phyloP scores from a whole-genome alignment of 2,113 vertebrate species.

The Bungarus multicinctus region DNA sequence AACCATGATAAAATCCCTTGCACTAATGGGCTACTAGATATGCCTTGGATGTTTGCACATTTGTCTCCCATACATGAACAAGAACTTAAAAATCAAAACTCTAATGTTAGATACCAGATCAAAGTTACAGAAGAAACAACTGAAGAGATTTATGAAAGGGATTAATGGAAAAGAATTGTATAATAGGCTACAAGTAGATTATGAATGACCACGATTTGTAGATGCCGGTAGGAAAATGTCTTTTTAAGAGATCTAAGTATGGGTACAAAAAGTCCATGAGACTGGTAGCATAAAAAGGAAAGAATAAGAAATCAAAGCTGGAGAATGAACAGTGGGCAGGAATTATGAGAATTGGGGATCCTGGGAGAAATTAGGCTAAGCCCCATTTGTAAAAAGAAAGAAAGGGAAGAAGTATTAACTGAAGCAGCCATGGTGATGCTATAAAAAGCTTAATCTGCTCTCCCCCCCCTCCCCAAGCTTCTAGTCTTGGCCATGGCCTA shows the following conservation, averaged over 20 bases:
- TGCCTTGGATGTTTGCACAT: not conserved
- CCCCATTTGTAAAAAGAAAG: slow-evolving; percentile 20
- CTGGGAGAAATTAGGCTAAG: not conserved
- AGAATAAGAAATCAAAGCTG: not conserved
- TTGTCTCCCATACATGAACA: not conserved
- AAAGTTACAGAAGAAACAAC: not conserved
- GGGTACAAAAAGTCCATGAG: not conserved
- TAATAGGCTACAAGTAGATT: too few species aligned
- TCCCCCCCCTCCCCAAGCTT: slow-evolving; percentile 47
- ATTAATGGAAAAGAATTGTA: not conserved
- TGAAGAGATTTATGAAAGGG: not conserved
- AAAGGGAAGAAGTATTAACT: slow-evolving; percentile 56
- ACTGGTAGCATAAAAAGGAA: not conserved
- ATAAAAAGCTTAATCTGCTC: slow-evolving; percentile 63
- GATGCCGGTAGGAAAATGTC: too few species aligned
- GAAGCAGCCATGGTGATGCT: slow-evolving; percentile 62
- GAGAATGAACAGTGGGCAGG: not conserved
- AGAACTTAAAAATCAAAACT: not conserved
- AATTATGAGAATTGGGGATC: not conserved
- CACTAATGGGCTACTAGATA: not conserved
- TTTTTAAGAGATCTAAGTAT: not conserved
- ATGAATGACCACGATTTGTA: not conserved
- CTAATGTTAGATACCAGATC: not conserved
- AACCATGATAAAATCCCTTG: not conserved
- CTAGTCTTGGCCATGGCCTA: slow-evolving; percentile 62